Evolutionary conservation across 2,888 invertebrate species (phyloP), one percentile per base, ranked within the genome.

Genomic region (Thereva nobilitata): DNA sequence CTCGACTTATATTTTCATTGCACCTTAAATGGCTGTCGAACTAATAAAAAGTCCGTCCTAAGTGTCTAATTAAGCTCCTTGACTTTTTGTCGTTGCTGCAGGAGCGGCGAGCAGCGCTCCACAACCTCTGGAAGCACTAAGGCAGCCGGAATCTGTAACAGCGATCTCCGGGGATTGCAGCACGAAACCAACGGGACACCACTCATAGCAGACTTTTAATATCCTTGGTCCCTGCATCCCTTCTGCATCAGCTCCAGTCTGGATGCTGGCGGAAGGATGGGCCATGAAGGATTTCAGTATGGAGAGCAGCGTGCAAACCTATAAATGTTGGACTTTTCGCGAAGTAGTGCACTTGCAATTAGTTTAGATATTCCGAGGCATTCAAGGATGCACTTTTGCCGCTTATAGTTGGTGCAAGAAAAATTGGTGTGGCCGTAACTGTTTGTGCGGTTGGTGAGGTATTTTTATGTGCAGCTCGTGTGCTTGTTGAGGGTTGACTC

Each of bases 11-110:
- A 61, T 61, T 61, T 61, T 61, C 50, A 61, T 61, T 50, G 49
- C 61, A 50, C 50, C 61, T 61, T 50, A 61, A 61, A 61, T 61
- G 49, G 61, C 61, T 61, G 61, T 61, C 61, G 61, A 61, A 61
- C 61, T 61, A 61, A 61, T 61, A 61, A 61, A 61, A 61, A 61
- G 41, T 61, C 61, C 50, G 50, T 12, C n/a, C 34, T 23, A 34
- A 61, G 50, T 61, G 49, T 50, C 61, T 50, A 61, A 61, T 61
- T 61, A 61, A 61, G 61, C 61, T 50, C 41, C 61, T 61, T 61
- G 61, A 50, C 61, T 61, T 59, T 61, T 61, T 61, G 61, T 61
- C 61, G 38, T 61, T 41, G 38, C 12, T 23, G 50, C 40, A 40
- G 49, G 61, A 38, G 47, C 38, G 44, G 57, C 57, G 10, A 9